Evolutionary conservation across 2,888 invertebrate species (phyloP).

Genomic region (Hypsopygia costalis): DNA sequence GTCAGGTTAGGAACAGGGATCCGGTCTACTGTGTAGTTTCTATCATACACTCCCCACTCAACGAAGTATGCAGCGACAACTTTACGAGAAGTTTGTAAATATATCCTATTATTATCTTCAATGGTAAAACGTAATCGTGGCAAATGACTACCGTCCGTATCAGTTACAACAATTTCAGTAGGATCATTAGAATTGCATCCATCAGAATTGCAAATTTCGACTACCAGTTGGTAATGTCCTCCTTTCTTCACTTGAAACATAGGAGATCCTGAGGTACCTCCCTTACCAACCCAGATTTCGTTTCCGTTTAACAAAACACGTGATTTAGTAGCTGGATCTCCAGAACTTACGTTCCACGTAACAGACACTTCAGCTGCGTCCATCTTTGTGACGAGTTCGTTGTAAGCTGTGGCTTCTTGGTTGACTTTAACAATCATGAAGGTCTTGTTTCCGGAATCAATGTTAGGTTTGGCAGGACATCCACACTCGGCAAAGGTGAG

Average conservation of each 20-base stretch:
- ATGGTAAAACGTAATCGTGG: constrained; percentile 61
- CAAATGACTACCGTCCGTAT: constrained; percentile 73
- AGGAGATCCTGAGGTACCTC: no score
- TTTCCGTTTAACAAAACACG: no score
- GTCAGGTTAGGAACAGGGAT: constrained; percentile 70
- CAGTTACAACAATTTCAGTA: constrained; percentile 67
- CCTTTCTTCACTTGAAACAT: constrained; percentile 68
- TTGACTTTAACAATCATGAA: constrained; percentile 73
- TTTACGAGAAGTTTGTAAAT: constrained; percentile 72
- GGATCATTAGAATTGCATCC: constrained; percentile 64
- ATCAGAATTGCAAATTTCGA: constrained; percentile 66
- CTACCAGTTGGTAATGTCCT: constrained; percentile 64
- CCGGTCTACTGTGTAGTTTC: constrained; percentile 68
- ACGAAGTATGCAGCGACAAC: constrained; percentile 71
- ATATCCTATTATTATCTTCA: constrained; percentile 66
- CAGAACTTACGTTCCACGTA: no score
- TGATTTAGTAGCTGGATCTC: no score
- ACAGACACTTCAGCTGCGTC: no score
- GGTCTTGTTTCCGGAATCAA: constrained; percentile 71
- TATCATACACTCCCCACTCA: constrained; percentile 74
- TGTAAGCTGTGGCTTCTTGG: constrained; percentile 73
- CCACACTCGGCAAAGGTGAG: constrained; percentile 41
- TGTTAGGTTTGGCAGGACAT: no score
- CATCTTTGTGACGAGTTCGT: constrained; percentile 61
- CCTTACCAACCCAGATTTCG: no score